Conservation (phyloP, 2,113 vertebrate genomes). For the Pygoscelis adeliae region DNA sequence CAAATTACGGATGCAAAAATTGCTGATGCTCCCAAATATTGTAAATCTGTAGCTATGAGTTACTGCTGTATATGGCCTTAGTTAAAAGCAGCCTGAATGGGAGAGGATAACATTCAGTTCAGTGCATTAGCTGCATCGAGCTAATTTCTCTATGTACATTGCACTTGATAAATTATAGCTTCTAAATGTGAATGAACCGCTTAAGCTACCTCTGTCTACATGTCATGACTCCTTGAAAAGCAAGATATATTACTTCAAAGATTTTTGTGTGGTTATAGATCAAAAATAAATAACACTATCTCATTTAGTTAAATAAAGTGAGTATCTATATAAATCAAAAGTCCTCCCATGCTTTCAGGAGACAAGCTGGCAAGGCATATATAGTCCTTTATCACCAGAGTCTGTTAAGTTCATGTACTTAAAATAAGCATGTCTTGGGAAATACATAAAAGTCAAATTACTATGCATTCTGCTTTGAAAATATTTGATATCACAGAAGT, state of each 20-base stretch:
- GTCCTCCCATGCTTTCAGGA: not conserved
- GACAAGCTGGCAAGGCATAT: not conserved
- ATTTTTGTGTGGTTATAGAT: conserved; percentile 46
- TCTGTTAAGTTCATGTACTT: not conserved
- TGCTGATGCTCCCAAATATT: conserved; percentile 6
- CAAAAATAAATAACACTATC: conserved; percentile 57
- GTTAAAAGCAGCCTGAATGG: not conserved
- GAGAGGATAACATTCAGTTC: not conserved
- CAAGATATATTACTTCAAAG: conserved; percentile 55
- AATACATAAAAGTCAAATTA: not conserved
- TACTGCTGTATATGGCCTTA: conserved; percentile 2
- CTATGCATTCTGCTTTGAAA: not conserved
- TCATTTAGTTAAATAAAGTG: conserved; percentile 60
- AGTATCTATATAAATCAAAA: conserved; percentile 56
- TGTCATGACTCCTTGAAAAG: conserved; percentile 37
- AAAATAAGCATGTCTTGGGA: not conserved
- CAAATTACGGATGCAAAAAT: conserved; percentile 13
- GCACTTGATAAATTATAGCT: conserved; percentile 50
- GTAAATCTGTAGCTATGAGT: not conserved
- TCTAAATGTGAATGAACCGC: conserved; percentile 23
- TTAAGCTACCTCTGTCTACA: conserved; percentile 36
- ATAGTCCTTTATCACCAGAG: not conserved
- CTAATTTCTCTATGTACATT: conserved; percentile 36
- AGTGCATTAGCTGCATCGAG: conserved; percentile 33
- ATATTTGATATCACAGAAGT: not conserved